phyloP scores from a whole-genome alignment of 2,888 invertebrate genomes.

The Agriopis leucophaearia region DNA sequence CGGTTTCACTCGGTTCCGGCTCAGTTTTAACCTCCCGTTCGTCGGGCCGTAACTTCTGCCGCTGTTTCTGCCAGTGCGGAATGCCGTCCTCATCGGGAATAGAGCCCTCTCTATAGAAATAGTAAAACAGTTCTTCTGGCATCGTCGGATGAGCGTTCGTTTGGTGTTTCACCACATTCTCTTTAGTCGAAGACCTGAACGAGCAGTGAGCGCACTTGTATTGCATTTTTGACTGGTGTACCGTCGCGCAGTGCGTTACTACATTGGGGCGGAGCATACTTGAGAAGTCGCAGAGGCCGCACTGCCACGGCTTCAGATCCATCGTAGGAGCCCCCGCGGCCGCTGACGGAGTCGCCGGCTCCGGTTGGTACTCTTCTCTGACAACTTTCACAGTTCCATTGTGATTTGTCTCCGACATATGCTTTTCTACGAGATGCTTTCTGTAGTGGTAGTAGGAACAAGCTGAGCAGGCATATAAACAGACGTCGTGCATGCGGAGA shows the following conservation, averaged over 20 bases:
- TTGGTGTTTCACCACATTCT: conserved; percentile 88
- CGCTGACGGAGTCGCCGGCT: conserved; percentile 48
- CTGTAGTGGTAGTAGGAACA: conserved; percentile 90
- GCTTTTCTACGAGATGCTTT: conserved; percentile 85
- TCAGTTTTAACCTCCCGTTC: conserved; percentile 59
- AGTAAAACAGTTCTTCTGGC: conserved; percentile 74
- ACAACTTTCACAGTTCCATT: conserved; percentile 75
- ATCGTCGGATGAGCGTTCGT: conserved; percentile 84
- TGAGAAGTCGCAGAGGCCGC: conserved; percentile 89
- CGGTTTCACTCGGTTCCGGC: conserved; percentile 36
- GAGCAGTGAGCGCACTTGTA: conserved; percentile 90
- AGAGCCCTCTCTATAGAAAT: conserved; percentile 83
- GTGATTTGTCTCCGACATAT: conserved; percentile 82
- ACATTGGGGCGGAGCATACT: conserved; percentile 87
- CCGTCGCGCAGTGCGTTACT: conserved; percentile 84
- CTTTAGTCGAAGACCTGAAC: conserved; percentile 82
- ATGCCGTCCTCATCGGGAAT: conserved; percentile 67
- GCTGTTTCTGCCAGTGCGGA: conserved; percentile 72
- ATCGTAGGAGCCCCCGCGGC: conserved; percentile 66
- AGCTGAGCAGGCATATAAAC: conserved; percentile 90
- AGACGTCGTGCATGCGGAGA: conserved; percentile 91
- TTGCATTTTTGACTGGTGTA: conserved; percentile 89
- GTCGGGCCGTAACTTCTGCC: conserved; percentile 51
- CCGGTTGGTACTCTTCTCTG: conserved; percentile 63
- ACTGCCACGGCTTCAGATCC: conserved; percentile 89